These are phyloP conservation scores for Hippasteria phrygiana DNA, from an alignment of 53 echinoderm and acorn worm species.

Conservation along the genomic window DNA sequence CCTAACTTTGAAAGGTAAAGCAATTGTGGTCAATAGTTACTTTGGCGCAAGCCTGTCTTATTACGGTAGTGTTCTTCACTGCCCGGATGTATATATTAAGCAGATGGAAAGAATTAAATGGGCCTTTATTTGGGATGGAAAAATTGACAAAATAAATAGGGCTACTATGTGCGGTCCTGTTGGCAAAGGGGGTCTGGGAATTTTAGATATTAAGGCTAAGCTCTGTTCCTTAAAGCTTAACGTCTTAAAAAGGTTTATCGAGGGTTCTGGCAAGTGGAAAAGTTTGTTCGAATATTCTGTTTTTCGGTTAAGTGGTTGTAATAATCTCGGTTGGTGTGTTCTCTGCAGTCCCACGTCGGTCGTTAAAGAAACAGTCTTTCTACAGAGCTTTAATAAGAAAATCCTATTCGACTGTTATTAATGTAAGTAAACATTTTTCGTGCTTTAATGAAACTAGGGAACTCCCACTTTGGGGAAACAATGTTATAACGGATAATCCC, in stretches of 20 bases:
- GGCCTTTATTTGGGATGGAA: constrained; percentile 3
- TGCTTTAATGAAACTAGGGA: neutral
- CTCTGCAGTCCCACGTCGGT: neutral
- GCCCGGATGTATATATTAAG: neutral
- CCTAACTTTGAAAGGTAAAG: constrained; percentile 22
- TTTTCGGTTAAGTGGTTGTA: neutral
- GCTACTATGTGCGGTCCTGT: neutral
- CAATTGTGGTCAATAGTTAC: constrained; percentile 21
- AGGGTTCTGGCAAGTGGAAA: constrained; percentile 11
- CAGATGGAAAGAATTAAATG: constrained; percentile 18
- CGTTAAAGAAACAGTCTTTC: neutral
- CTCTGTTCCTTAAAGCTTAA: neutral
- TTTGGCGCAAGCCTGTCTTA: constrained; percentile 3
- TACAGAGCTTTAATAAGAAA: neutral
- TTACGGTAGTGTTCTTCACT: neutral
- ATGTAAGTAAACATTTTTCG: neutral
- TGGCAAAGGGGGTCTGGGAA: neutral
- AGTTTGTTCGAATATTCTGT: neutral
- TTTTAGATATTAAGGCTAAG: neutral
- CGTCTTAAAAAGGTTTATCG: neutral
- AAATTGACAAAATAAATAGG: constrained; percentile 3
- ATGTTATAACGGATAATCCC: neutral
- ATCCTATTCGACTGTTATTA: neutral
- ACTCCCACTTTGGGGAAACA: neutral
- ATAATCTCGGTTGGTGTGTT: neutral